A percentile compares a stretch with the other conserved stretches of the same genome.
phyloP scores from a whole-genome alignment of 2,113 vertebrate genomes.

The Xerus inauris region DNA sequence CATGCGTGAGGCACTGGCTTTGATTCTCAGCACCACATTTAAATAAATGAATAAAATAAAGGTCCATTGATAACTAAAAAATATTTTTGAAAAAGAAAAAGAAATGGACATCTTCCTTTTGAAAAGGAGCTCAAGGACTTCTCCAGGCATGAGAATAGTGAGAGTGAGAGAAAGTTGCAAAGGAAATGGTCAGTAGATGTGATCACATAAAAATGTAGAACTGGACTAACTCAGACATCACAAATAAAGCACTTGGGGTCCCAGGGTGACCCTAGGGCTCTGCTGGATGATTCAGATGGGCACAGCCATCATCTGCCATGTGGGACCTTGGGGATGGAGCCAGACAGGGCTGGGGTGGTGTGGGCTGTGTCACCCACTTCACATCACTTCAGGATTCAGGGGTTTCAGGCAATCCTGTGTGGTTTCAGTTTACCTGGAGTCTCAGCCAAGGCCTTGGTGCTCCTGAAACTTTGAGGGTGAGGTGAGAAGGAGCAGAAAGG shows the following conservation, averaged over 20 bases:
- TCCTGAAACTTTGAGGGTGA: background rate
- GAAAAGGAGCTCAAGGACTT: background rate
- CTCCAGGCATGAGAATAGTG: background rate
- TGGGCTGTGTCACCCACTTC: no score
- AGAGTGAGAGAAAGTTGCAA: background rate
- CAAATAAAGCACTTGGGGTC: background rate
- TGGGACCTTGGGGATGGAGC: background rate
- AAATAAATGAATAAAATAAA: no score
- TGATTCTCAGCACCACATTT: no score
- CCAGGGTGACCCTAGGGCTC: background rate
- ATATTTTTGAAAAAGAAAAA: no score
- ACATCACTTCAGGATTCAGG: background rate
- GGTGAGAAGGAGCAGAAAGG: background rate
- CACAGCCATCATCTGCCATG: background rate
- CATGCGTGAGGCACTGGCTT: no score
- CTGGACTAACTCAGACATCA: background rate
- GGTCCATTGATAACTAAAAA: no score
- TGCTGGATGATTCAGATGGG: background rate
- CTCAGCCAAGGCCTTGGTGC: background rate
- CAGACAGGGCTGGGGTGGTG: background rate
- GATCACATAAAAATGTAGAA: background rate
- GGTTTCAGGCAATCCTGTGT: background rate
- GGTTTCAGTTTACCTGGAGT: background rate
- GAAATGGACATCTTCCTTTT: background rate
- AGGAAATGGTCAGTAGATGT: background rate